These are phyloP conservation scores for Vespertilio murinus DNA, from an alignment of 2,797 vertebrate species.

Conservation along the genomic window DNA sequence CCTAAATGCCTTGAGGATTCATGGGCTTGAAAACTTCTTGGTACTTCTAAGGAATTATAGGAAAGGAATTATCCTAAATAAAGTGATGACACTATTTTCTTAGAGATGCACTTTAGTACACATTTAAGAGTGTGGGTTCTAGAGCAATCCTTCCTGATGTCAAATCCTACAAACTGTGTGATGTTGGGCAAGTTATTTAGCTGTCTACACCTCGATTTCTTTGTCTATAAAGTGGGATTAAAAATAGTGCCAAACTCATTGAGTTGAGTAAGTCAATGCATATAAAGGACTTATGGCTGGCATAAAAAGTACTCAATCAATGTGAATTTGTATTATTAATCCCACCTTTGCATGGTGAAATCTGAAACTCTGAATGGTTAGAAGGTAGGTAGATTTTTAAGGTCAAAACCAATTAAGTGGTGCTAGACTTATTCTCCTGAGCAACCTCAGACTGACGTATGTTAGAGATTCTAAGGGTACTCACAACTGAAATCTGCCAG, in stretches of 20 bases:
- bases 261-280: background rate
- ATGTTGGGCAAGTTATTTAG: background rate
- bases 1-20: background rate
- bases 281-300: background rate
- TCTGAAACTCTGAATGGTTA: background rate
- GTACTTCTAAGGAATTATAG: background rate
- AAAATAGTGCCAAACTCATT: background rate
- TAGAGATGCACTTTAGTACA: background rate
- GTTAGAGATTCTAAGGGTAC: background rate
- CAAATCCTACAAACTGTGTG: background rate
- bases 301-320: background rate
- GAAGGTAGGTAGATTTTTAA: background rate
- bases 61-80: conserved; percentile 15
- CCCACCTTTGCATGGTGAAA: background rate
- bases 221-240: background rate
- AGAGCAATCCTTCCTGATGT: background rate
- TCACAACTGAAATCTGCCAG: background rate
- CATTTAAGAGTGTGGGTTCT: background rate
- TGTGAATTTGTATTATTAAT: background rate
- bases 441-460: background rate
- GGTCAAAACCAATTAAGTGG: background rate
- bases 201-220: background rate
- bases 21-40: background rate
- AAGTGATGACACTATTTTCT: background rate
- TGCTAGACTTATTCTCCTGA: background rate